phyloP scores from a whole-genome alignment of 2,888 invertebrate species.

The Tromatobia lineatoria region DNA sequence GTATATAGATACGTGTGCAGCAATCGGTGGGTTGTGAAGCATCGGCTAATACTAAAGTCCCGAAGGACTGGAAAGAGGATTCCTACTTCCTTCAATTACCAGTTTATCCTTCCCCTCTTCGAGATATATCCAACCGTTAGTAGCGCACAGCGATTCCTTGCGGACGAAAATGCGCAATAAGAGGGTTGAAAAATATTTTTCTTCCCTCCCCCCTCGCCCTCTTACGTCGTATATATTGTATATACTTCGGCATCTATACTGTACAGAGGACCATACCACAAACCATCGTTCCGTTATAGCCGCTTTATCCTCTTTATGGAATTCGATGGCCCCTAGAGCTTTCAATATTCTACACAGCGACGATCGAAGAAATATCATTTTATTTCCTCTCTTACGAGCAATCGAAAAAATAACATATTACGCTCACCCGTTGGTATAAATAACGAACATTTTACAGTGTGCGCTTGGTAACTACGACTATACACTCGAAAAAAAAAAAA shows the following conservation, averaged over 20 bases:
- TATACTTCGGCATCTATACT: slow-evolving; percentile 1
- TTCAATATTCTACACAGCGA: slow-evolving; percentile 49
- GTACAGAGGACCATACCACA: slow-evolving; percentile 18
- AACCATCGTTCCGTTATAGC: slow-evolving; percentile 40
- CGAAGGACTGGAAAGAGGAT: slow-evolving; percentile 45
- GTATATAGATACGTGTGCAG: background rate
- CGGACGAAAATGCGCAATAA: slow-evolving; percentile 44
- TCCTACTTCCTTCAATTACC: slow-evolving; percentile 62
- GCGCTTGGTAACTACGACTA: background rate
- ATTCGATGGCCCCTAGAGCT: slow-evolving; percentile 35
- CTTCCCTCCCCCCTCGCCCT: background rate
- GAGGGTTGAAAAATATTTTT: slow-evolving; percentile 46
- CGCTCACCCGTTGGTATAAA: slow-evolving; percentile 1
- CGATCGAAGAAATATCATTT: slow-evolving; percentile 48
- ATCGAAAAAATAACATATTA: slow-evolving; percentile 22
- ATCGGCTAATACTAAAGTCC: slow-evolving; percentile 49
- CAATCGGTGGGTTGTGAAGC: slow-evolving; percentile 12
- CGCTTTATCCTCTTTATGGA: slow-evolving; percentile 55
- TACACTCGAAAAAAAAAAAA: background rate
- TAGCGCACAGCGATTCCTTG: slow-evolving; percentile 20
- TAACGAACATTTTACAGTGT: slow-evolving; percentile 11
- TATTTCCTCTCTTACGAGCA: slow-evolving; percentile 2
- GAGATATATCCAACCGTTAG: slow-evolving; percentile 44
- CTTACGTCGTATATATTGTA: slow-evolving; percentile 2
- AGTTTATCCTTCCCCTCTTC: slow-evolving; percentile 48